Percentiles rank a stretch among this genome's conserved stretches.
Evolutionary conservation across 2,797 vertebrate species (phyloP).

Genomic region (Syncerus caffer): DNA sequence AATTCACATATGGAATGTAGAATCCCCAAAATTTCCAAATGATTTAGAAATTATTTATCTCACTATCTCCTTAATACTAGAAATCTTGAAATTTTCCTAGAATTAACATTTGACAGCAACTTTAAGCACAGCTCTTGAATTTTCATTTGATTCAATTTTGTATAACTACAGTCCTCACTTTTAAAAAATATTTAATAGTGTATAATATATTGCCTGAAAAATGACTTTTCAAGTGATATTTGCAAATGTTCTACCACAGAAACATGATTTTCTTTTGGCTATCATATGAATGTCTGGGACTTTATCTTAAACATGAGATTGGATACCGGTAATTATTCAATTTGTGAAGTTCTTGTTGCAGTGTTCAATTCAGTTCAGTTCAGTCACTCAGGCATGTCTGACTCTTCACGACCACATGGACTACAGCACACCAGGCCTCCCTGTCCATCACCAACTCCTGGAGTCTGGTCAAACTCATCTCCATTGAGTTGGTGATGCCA

Average conservation of each 20-base stretch:
- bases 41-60: background rate
- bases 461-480: background rate
- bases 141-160: constrained; percentile 33
- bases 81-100: constrained; percentile 5
- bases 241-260: background rate
- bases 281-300: background rate
- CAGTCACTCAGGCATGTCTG: fast-evolving
- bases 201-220: constrained; percentile 44
- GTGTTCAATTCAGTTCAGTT: background rate
- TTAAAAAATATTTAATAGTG: background rate
- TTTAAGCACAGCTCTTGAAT: background rate
- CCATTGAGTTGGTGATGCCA: fast-evolving
- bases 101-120: background rate
- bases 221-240: background rate
- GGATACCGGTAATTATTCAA: background rate
- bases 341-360: background rate
- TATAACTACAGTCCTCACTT: background rate
- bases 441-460: fast-evolving
- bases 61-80: background rate
- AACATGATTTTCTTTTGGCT: constrained; percentile 61
- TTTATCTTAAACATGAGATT: constrained; percentile 37
- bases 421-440: background rate
- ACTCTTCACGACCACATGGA: fast-evolving
- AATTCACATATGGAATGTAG: background rate
- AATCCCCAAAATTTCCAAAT: background rate